Evolutionary conservation across 2,888 invertebrate genomes (phyloP).

Genomic region (Drosophila cracens): DNA sequence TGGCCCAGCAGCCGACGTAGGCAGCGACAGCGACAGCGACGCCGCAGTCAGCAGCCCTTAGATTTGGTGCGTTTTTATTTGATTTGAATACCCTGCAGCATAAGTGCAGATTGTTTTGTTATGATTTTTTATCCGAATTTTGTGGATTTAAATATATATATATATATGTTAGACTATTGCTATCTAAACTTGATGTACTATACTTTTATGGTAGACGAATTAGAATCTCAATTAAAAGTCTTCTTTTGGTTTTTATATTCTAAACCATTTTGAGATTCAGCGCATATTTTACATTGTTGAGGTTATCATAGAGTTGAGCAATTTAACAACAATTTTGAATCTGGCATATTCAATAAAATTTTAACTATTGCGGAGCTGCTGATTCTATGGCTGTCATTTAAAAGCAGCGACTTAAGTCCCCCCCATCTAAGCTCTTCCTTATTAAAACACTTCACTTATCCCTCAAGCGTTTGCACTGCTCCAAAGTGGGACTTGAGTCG

Average conservation of each 20-base stretch:
- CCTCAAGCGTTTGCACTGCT: conserved; percentile 53
- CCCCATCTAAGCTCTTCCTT: conserved; percentile 18
- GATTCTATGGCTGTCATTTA: not conserved
- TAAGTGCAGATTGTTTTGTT: not conserved
- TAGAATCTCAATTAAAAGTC: not conserved
- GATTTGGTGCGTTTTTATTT: conserved; percentile 18
- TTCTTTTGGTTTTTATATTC: not conserved
- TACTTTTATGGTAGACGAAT: not conserved
- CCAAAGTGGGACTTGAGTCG: conserved; percentile 57
- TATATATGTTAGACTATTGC: not conserved
- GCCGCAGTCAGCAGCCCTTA: conserved; percentile 22
- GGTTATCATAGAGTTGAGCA: not conserved
- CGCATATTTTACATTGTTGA: not conserved
- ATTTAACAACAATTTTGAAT: not conserved
- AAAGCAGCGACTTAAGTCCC: not conserved
- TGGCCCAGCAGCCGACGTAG: conserved; percentile 10
- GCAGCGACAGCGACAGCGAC: conserved; percentile 8
- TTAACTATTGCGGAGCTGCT: not conserved
- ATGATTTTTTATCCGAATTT: not conserved
- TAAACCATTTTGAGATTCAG: not conserved
- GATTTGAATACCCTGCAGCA: conserved; percentile 13
- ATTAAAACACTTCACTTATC: conserved; percentile 22
- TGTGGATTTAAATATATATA: too few species aligned
- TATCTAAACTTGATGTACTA: accelerated
- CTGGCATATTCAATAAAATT: not conserved